Percentiles rank a stretch among this genome's conserved stretches.
These are phyloP conservation scores for Clamator glandarius DNA, from an alignment of 2,797 vertebrate species.

Conservation along the genomic window DNA sequence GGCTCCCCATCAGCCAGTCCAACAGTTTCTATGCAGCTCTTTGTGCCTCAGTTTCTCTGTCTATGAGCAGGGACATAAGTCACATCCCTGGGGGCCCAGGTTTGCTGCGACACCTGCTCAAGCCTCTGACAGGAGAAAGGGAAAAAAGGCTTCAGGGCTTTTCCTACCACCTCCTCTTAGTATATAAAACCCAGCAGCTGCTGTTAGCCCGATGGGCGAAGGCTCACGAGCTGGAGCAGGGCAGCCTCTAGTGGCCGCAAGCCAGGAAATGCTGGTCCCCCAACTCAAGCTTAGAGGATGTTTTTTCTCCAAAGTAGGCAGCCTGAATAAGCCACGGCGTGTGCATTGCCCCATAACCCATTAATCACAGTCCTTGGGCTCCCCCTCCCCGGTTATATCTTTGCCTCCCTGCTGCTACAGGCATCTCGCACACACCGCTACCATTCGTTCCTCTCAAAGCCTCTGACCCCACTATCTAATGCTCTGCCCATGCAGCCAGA, in stretches of 20 bases:
- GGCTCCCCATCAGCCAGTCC: too few species aligned
- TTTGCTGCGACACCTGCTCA: background rate
- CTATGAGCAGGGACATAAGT: background rate
- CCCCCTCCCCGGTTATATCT: background rate
- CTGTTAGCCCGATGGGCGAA: accelerated
- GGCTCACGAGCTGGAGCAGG: conserved; percentile 61
- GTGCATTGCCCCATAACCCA: background rate
- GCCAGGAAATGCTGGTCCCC: background rate
- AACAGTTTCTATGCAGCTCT: background rate
- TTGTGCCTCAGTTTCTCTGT: background rate
- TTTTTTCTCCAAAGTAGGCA: background rate
- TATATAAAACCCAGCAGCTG: background rate
- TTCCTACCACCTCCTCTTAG: background rate
- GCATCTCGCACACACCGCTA: background rate
- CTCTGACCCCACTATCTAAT: background rate
- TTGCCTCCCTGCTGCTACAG: background rate
- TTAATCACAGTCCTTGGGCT: background rate
- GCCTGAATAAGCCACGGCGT: background rate
- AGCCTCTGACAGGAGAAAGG: background rate
- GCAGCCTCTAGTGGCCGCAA: conserved; percentile 57
- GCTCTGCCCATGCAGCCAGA: background rate
- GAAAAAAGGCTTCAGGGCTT: background rate
- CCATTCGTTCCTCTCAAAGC: background rate
- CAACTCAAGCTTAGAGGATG: background rate
- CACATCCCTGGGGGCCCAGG: background rate